Base-by-base conservation (phyloP, 2,888 invertebrate species). In the Netelia fuscicornis region DNA sequence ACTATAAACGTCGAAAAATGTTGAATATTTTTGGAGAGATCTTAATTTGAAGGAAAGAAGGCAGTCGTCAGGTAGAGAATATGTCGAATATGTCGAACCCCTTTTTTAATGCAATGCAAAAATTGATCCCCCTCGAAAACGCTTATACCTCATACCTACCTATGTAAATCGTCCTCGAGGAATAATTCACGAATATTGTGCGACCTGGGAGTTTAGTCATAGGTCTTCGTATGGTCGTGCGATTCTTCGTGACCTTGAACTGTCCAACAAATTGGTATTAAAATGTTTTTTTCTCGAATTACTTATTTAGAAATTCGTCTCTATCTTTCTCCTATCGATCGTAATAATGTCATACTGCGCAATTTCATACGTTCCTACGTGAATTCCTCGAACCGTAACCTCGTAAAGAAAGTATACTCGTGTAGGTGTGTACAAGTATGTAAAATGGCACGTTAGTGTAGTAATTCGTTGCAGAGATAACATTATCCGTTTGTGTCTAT, bases 181-280 rank as follows among this genome's bases (percentile, higher is more conserved):
- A 83, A 83, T 83, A 83, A 83, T 83, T 83, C 64, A 80, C 58
- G 48, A 65, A 76, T 30, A 64, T 68, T n/a, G 44, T 65, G 42
- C 10, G 48, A 56, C 58, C 72, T 17, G 10, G 25, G 20, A 11
- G 23, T 30, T 68, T 11, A 13, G 58, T 70, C 30, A 60, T 78
- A 70, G 44, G 2, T 48, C 13, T 13, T 30, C 42, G 56, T 58
- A 56, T n/a, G n/a, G 13, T 80, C 80, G 58, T 52, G 42, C 25
- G 76, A 80, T 71, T 80, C 70, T 58, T 52, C 8, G n/a, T 30
- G 13, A 17, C 76, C 84, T 76, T 80, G 76, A 71, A 56, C 65
- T 30, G 6, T 30, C 30, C 30, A 5, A 30, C 5, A 30, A 64
- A 56, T 58, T 76, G 25, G 65, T 0, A 56, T 23, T 37, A 8